Evolutionary conservation across 2,797 vertebrate species (phyloP).

Genomic region (Scolopax rusticola): DNA sequence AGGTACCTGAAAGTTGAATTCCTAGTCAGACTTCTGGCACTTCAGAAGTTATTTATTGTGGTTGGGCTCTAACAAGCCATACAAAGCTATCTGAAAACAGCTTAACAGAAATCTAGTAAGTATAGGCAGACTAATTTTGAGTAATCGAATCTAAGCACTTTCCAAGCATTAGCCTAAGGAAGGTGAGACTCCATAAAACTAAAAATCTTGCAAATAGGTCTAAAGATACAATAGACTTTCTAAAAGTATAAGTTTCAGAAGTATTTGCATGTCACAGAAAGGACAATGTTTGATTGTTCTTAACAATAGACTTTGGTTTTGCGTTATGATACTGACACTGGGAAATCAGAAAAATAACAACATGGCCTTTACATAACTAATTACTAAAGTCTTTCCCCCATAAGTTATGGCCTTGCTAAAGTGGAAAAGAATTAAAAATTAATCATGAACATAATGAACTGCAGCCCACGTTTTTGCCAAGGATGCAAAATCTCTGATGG

Average conservation of each 20-base stretch:
- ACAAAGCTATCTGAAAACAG: neutral
- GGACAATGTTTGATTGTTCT: neutral
- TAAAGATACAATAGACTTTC: neutral
- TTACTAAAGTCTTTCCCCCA: neutral
- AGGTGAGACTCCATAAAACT: neutral
- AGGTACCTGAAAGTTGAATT: neutral
- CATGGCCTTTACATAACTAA: neutral
- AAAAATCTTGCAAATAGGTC: neutral
- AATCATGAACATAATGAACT: neutral
- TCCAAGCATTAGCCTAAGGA: neutral
- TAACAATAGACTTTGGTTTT: neutral
- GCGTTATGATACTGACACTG: neutral
- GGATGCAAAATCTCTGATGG: neutral
- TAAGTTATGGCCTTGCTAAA: neutral
- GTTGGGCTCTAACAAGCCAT: neutral
- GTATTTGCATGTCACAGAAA: neutral
- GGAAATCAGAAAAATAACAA: neutral
- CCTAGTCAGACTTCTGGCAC: neutral
- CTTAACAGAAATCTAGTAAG: neutral
- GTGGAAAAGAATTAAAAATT: neutral
- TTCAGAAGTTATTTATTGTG: neutral
- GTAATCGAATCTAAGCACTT: neutral
- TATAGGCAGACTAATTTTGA: neutral
- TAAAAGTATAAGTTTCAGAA: neutral
- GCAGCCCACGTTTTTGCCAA: neutral